Base-by-base conservation (phyloP, 2,888 invertebrate species). In the Dyspetes luteomarginatus region DNA sequence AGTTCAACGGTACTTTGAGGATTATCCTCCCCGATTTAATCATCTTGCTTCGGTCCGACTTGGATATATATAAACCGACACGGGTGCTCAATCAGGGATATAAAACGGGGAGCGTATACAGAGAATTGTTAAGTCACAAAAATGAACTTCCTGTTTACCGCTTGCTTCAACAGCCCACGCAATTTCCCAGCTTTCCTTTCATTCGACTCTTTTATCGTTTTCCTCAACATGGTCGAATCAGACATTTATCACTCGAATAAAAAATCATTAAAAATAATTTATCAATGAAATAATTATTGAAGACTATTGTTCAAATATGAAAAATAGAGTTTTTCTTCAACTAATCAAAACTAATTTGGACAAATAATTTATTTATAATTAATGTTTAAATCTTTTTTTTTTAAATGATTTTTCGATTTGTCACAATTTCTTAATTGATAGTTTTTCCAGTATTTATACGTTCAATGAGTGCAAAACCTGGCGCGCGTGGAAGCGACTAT, bases 101-200 rank as follows among this genome's bases (percentile, higher is more conserved):
- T 52, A 50, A 52, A 50, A 36, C 19, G 43, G 22, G 19, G 64
- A n/a, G 41, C 62, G 43, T n/a, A n/a, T n/a, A 41, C 5, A 15
- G 26, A 52, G 7, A 19, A 64, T 28, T 17, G 45, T 56, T 55
- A 30, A 28, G 30, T 45, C 3, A 45, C 9, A 22, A 64, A 65
- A 64, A 45, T 26, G 52, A 30, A 30, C 64, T 73, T 73, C 73
- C 73, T 73, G 73, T 56, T 73, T 56, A 64, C 4, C 26, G 28
- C n/a, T n/a, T n/a, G n/a, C n/a, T n/a, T n/a, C n/a, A n/a, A n/a
- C n/a, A n/a, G n/a, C n/a, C n/a, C n/a, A n/a, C n/a, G n/a, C n/a
- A n/a, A n/a, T n/a, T n/a, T n/a, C n/a, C n/a, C n/a, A n/a, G n/a
- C n/a, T n/a, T n/a, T n/a, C n/a, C n/a, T n/a, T n/a, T n/a, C n/a